Evolutionary conservation across 2,797 vertebrate genomes (phyloP).

Genomic region (Acrossocheilus fasciatus): DNA sequence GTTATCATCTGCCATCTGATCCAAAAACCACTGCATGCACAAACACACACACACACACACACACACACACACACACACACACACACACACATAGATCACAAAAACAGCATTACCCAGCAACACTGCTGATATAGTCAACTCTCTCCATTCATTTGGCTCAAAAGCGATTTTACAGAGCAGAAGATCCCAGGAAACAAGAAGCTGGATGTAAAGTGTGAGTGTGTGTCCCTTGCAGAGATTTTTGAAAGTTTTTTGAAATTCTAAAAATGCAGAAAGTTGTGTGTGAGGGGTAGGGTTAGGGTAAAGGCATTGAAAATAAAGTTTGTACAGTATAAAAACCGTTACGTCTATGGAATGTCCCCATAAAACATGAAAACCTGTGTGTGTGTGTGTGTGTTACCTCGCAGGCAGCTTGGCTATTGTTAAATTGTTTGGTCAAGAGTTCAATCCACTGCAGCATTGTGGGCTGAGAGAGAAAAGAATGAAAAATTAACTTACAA

Average conservation of each 20-base stretch:
- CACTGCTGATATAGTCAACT: too few relatives aligned
- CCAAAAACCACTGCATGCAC: constrained; percentile 93
- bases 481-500: neutral
- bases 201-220: neutral
- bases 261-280: neutral
- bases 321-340: too few relatives aligned
- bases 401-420: constrained; percentile 99
- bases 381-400: constrained; percentile 68
- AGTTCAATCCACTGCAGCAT: constrained; percentile 99
- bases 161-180: too few relatives aligned
- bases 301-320: neutral
- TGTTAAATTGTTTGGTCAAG: constrained; percentile 99
- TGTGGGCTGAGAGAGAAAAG: constrained; percentile 84
- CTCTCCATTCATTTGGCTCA: neutral
- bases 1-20: constrained; percentile 99
- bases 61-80: constrained; percentile 33
- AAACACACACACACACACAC: neutral
- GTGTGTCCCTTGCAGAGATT: too few relatives aligned
- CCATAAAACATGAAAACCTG: too few relatives aligned
- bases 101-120: neutral
- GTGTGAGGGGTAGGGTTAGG: neutral
- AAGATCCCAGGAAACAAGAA: neutral
- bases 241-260: neutral
- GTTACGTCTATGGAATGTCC: neutral
- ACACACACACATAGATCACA: neutral